Conservation (phyloP, 2,888 invertebrate genomes). For the Charanyca ferruginea region DNA sequence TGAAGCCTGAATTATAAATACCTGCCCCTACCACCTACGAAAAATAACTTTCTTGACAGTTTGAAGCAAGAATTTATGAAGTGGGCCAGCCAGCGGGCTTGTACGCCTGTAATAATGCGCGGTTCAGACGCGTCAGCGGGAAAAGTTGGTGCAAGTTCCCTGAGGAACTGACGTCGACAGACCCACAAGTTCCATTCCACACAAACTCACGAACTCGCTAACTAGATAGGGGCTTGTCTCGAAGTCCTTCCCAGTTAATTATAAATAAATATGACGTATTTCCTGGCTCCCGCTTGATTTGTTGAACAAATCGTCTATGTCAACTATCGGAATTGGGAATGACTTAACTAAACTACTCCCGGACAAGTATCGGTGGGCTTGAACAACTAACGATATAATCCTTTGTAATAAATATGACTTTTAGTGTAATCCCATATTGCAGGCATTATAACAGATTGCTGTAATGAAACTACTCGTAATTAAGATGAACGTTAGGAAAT, state of each 20-base stretch:
- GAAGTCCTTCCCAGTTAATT: conserved; percentile 54
- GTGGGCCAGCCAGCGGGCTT: conserved; percentile 56
- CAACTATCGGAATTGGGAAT: conserved; percentile 50
- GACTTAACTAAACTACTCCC: conserved; percentile 10
- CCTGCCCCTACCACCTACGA: conserved; percentile 20
- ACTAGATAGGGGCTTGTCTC: conserved; percentile 73
- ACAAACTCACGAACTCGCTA: conserved; percentile 76
- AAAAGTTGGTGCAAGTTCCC: conserved; percentile 75
- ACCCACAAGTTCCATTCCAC: conserved; percentile 61
- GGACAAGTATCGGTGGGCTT: conserved; percentile 21
- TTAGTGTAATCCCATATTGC: conserved; percentile 30
- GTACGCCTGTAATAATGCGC: conserved; percentile 67
- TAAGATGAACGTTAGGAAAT: conserved; percentile 20
- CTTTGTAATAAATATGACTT: conserved; percentile 40
- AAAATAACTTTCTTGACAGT: conserved; percentile 71
- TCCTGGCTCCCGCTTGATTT: conserved; percentile 38
- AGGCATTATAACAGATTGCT: conserved; percentile 42
- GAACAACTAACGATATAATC: conserved; percentile 40
- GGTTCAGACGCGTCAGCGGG: conserved; percentile 71
- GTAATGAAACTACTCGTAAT: conserved; percentile 26
- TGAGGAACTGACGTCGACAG: conserved; percentile 60
- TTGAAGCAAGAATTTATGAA: conserved; percentile 71
- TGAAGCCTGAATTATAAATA: conserved; percentile 45
- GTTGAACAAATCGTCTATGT: conserved; percentile 22
- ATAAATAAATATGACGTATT: conserved; percentile 60